Percentiles rank a stretch among this genome's conserved stretches.
phyloP scores from a whole-genome alignment of 30 jellyfish, hydroid and myxozoan species.

The Nemopilema nomurai region DNA sequence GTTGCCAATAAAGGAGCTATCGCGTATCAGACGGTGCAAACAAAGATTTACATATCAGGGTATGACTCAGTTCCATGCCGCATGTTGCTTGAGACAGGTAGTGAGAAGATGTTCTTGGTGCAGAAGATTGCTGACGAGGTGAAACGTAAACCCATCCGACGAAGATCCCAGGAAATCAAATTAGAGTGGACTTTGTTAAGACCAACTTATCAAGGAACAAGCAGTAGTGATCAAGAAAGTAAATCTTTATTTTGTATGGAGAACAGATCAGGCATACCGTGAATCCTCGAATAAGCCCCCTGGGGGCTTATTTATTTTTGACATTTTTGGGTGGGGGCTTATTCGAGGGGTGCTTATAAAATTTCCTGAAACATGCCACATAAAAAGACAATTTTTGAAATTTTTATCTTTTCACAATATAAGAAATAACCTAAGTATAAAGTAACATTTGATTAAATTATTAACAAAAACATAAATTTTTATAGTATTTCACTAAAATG shows the following conservation, averaged over 20 bases:
- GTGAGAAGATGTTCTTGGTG: conserved; percentile 31
- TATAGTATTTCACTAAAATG: too few species aligned
- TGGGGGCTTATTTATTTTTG: too few species aligned
- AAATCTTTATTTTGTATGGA: not conserved
- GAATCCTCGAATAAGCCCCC: too few species aligned
- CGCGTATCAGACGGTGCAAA: conserved; percentile 54
- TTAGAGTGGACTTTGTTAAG: conserved; percentile 34
- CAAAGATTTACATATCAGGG: conserved; percentile 40
- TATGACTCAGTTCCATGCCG: conserved; percentile 42
- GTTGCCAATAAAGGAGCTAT: conserved; percentile 44
- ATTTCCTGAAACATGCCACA: too few species aligned
- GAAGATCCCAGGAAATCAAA: conserved; percentile 13
- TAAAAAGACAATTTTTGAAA: too few species aligned
- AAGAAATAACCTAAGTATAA: too few species aligned
- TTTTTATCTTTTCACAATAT: too few species aligned
- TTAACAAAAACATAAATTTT: not conserved
- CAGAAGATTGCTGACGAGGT: conserved; percentile 30
- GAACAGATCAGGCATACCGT: not conserved
- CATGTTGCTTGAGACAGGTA: conserved; percentile 46
- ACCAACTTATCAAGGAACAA: conserved; percentile 4
- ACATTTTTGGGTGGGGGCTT: too few species aligned
- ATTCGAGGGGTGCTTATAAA: too few species aligned
- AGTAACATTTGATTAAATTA: too few species aligned
- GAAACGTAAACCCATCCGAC: conserved; percentile 38
- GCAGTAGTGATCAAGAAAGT: not conserved